Base-by-base conservation (phyloP, 2,797 vertebrate genomes). In the Apogon talboti region DNA sequence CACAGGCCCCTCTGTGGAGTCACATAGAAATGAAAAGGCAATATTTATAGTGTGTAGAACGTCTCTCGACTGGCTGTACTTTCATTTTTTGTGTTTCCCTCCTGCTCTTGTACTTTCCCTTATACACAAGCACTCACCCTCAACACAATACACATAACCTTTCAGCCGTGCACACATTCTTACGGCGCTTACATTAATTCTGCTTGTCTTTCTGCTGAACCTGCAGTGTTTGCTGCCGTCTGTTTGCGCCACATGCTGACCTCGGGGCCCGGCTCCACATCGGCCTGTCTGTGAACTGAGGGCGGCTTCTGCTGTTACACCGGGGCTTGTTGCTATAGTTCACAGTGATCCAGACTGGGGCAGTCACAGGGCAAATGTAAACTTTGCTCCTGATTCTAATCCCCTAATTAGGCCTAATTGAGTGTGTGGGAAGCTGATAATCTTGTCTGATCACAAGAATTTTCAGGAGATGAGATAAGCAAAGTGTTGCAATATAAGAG, bases 221-320 rank as follows among this genome's bases (percentile, higher is more conserved):
- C 62, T 44, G 61, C 74, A 54, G 64, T 42, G n/a, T 61, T 66
- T 70, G 81, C 73, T 83, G 84, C 87, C 57, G 79, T 87, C 68
- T 66, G 7, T 51, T 62, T 49, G 1, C 30, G 11, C 79, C 83
- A 16, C 69, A 46, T 69, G 75, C 44, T 11, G 46, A 77, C 80
- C 73, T 75, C 59, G 63, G 52, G 59, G 49, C 77, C 3, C 15
- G 1, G 11, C 46, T 44, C 75, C 38, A 21, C 53, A 28, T 28
- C 60, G 72, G 72, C 79, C 82, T 71, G 75, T 83, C 74, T 88
- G 68, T 79, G 71, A 86, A 80, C 86, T 41, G 69, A 64, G 49
- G 64, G 54, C 66, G 54, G 61, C 50, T 53, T 42, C 42, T 69
- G 66, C 70, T 60, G 83, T 66, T 30, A 59, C 37, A 56, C 28